A percentile compares a stretch with the other conserved stretches of the same genome.
Conservation (phyloP, 2,113 vertebrate species). For the Panurus biarmicus region DNA sequence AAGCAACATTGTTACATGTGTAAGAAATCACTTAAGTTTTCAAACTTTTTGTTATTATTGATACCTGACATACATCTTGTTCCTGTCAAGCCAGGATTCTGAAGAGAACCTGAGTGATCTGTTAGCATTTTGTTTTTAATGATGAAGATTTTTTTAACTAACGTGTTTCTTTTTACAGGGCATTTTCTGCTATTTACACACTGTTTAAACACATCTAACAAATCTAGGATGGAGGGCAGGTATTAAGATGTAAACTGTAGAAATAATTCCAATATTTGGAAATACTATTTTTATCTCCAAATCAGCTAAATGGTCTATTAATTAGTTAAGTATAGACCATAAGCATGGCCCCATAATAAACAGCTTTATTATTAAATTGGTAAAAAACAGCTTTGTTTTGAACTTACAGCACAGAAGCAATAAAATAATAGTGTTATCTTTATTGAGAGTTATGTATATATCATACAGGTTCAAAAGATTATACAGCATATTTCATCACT, state of each 20-base stretch:
- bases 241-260: background rate
- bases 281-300: background rate
- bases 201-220: background rate
- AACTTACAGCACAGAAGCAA: background rate
- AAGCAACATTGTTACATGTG: background rate
- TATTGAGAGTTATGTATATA: fast-evolving
- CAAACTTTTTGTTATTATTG: background rate
- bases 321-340: background rate
- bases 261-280: background rate
- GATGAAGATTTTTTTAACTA: background rate
- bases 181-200: background rate
- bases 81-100: background rate
- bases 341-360: background rate
- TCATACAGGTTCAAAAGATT: background rate
- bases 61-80: background rate
- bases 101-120: background rate
- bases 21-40: background rate
- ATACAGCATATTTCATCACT: background rate
- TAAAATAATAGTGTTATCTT: background rate
- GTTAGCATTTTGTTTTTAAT: background rate
- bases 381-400: background rate
- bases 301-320: background rate
- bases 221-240: background rate
- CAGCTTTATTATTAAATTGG: background rate
- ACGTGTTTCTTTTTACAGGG: background rate